Conservation (phyloP, 2,113 vertebrate genomes). For the Nycticorax nycticorax region DNA sequence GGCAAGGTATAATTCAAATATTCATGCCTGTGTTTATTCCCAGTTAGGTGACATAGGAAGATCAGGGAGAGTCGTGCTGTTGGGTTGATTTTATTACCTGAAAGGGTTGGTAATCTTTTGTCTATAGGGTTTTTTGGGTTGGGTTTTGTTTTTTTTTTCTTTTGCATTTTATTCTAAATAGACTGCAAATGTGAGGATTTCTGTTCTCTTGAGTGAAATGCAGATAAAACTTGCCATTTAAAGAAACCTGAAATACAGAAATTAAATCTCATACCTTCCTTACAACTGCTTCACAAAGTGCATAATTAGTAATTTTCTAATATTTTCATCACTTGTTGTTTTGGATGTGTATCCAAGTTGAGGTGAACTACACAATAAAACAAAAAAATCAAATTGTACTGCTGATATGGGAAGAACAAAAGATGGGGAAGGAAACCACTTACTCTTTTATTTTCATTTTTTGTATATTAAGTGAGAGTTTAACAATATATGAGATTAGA, state of each 20-base stretch:
- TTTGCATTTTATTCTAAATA: background rate
- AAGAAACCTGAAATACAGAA: background rate
- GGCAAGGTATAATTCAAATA: background rate
- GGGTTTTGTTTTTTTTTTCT: background rate
- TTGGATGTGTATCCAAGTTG: background rate
- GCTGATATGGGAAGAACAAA: background rate
- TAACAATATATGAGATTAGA: background rate
- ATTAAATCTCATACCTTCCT: background rate
- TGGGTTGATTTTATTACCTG: background rate
- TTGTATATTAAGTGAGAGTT: background rate
- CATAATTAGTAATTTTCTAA: background rate
- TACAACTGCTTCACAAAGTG: background rate
- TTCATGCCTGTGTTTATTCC: background rate
- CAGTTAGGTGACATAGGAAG: background rate
- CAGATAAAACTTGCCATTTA: background rate
- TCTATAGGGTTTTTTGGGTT: background rate
- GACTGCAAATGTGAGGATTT: background rate
- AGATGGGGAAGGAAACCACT: rapidly evolving
- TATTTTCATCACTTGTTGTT: background rate
- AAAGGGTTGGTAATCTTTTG: background rate
- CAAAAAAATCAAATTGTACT: background rate
- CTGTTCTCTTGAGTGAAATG: background rate
- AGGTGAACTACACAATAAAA: background rate
- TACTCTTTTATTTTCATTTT: background rate
- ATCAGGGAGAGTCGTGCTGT: background rate